A percentile compares a stretch with the other conserved stretches of the same genome.
Conservation (phyloP, 2,888 invertebrate species). For the Papilio elwesi region DNA sequence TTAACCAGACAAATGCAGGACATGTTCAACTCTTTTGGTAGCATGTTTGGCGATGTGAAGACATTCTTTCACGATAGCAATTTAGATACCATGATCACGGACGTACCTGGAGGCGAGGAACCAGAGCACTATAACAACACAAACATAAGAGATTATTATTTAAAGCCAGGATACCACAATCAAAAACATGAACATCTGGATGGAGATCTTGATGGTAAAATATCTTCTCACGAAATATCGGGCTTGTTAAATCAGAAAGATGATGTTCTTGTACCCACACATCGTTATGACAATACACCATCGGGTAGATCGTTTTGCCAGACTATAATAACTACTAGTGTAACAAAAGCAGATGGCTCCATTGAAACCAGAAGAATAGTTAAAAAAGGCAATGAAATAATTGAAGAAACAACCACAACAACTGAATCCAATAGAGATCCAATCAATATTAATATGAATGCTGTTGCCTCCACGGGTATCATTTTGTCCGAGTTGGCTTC, state of each 20-base stretch:
- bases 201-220: conserved; percentile 74
- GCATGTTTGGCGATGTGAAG: conserved; percentile 69
- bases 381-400: conserved; percentile 71
- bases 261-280: conserved; percentile 57
- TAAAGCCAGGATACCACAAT: conserved; percentile 74
- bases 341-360: conserved; percentile 74
- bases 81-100: conserved; percentile 50
- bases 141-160: conserved; percentile 71
- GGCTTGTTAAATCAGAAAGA: conserved; percentile 69
- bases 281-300: conserved; percentile 27
- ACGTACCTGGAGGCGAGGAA: conserved; percentile 39
- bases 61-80: conserved; percentile 61
- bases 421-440: conserved; percentile 49
- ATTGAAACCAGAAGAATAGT: conserved; percentile 73
- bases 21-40: conserved; percentile 68
- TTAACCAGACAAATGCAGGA: conserved; percentile 71
- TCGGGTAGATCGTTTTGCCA: conserved; percentile 68
- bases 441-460: conserved; percentile 56
- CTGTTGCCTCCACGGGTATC: conserved; percentile 55
- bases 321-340: conserved; percentile 76
- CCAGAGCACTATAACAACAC: conserved; percentile 56
- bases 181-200: conserved; percentile 54
- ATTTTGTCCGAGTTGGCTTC: conserved; percentile 68
- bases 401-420: conserved; percentile 69
- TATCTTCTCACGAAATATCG: conserved; percentile 74